These are phyloP conservation scores for Rhinolophus ferrumequinum DNA, from an alignment of 2,113 vertebrate genomes.

Conservation along the genomic window DNA sequence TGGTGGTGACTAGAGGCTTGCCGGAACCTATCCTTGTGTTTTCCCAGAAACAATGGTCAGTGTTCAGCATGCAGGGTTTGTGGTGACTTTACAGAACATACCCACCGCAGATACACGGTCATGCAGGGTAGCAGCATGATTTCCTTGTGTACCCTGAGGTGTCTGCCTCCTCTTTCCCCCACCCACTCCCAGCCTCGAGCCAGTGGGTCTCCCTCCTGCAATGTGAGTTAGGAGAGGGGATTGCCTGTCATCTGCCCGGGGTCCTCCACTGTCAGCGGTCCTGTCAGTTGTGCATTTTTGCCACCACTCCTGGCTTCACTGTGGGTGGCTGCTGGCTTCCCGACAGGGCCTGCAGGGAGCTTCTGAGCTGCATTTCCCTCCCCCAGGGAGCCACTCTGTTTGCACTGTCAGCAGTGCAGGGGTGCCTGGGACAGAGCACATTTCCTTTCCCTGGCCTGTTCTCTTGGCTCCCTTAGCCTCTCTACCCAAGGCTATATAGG, in stretches of 20 bases:
- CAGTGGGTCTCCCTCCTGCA: not conserved
- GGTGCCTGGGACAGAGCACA: not conserved
- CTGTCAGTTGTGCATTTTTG: not conserved
- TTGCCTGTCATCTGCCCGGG: not conserved
- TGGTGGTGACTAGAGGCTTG: not conserved
- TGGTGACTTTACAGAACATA: not conserved
- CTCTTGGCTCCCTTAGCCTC: not conserved
- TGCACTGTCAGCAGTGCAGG: not conserved
- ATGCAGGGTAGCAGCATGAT: not conserved
- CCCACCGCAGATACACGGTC: not conserved
- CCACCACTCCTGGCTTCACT: not conserved
- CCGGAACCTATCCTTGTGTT: not conserved
- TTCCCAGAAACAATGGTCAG: not conserved
- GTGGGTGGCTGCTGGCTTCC: not conserved
- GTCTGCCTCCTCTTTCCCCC: not conserved
- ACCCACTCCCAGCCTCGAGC: not conserved
- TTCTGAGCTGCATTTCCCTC: not conserved
- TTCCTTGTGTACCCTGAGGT: not conserved
- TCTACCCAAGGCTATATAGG: not conserved
- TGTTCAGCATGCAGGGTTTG: not conserved
- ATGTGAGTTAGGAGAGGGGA: not conserved
- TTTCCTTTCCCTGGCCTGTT: slow-evolving; percentile 9
- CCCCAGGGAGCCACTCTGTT: not conserved
- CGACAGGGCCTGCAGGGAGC: not conserved
- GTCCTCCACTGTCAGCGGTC: not conserved